These are phyloP conservation scores for Sericinus montela DNA, from an alignment of 2,888 invertebrate genomes.

Conservation along the genomic window DNA sequence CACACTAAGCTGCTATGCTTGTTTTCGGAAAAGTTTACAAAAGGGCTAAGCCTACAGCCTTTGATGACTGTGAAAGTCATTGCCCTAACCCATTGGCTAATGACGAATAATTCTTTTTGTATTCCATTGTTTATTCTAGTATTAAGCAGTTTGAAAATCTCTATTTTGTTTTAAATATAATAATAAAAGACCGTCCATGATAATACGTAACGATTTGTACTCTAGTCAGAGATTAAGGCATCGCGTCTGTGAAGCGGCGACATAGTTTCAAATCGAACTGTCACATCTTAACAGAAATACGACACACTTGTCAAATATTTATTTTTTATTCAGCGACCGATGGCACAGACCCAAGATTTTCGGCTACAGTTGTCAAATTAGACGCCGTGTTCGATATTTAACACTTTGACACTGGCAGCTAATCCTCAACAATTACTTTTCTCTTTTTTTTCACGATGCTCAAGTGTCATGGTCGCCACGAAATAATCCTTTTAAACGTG, in stretches of 20 bases:
- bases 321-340: constrained; percentile 40
- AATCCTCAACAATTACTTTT: constrained; percentile 71
- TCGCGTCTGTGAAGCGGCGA: constrained; percentile 41
- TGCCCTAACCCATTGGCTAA: too few relatives aligned
- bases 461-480: constrained; percentile 63
- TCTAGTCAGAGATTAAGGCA: constrained; percentile 48
- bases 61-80: too few relatives aligned
- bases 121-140: too few relatives aligned
- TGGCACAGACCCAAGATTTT: constrained; percentile 44
- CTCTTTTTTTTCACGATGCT: constrained; percentile 51
- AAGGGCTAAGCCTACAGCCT: too few relatives aligned
- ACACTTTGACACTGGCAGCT: constrained; percentile 79
- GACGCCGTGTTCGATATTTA: constrained; percentile 75
- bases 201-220: not conserved
- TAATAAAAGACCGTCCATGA: not conserved
- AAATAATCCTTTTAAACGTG: constrained; percentile 75
- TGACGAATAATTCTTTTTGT: too few relatives aligned
- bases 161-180: not conserved
- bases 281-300: constrained; percentile 68
- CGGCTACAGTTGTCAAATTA: constrained; percentile 72
- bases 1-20: too few relatives aligned
- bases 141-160: too few relatives aligned
- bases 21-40: too few relatives aligned
- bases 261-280: constrained; percentile 59
- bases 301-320: constrained; percentile 65